A percentile compares a stretch with the other conserved stretches of the same genome.
Conservation (phyloP, 2,113 vertebrate genomes). For the Lepisosteus oculatus region DNA sequence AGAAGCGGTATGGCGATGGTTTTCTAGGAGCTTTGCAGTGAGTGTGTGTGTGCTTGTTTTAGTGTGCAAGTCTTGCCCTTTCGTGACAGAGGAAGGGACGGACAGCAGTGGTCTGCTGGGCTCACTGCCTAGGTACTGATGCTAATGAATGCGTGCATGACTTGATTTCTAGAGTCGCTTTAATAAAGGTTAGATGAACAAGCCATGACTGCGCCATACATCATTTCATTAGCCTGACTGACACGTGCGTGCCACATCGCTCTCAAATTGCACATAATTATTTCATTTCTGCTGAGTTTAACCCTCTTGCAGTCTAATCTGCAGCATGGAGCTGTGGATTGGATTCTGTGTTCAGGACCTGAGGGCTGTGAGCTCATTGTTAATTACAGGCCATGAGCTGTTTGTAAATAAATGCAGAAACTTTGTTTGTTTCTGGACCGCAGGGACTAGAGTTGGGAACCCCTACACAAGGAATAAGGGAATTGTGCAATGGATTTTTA, state of each 20-base stretch:
- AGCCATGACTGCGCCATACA: constrained; percentile 4
- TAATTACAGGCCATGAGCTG: too few relatives aligned
- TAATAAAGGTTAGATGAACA: constrained; percentile 8
- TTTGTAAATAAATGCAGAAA: too few relatives aligned
- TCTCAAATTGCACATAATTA: constrained; percentile 7
- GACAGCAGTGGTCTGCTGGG: background rate
- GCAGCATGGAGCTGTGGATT: too few relatives aligned
- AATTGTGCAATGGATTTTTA: too few relatives aligned
- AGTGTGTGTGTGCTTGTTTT: background rate
- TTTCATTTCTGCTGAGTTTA: background rate
- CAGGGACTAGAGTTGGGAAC: too few relatives aligned
- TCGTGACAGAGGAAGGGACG: background rate
- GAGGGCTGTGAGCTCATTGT: too few relatives aligned
- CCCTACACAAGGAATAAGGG: too few relatives aligned
- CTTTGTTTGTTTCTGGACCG: too few relatives aligned
- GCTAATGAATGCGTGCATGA: background rate
- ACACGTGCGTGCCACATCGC: background rate
- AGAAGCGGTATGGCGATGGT: too few relatives aligned
- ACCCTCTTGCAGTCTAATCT: too few relatives aligned
- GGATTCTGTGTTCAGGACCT: too few relatives aligned
- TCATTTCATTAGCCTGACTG: constrained; percentile 6
- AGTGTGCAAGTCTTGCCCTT: constrained; percentile 21
- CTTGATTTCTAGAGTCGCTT: constrained; percentile 5
- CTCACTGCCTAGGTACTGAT: background rate
- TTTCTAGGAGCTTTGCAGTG: background rate